Evolutionary conservation across 2,888 invertebrate genomes (phyloP).

Genomic region (Nomada lathburiana): DNA sequence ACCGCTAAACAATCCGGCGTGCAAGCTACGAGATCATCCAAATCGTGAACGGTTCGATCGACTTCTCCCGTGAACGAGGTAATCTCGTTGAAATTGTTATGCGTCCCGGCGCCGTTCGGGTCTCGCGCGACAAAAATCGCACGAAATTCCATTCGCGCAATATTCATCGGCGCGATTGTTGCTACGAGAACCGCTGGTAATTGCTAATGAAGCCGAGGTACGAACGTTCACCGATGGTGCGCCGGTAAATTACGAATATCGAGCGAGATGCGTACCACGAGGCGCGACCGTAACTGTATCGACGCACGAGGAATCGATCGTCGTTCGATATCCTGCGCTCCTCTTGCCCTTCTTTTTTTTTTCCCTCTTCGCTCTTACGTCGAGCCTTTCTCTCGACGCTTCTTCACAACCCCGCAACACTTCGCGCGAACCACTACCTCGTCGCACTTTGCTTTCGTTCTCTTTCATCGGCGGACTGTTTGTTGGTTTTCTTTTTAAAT

Average conservation of each 20-base stretch:
- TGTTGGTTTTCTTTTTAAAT: too few relatives aligned
- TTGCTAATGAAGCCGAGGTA: conserved; percentile 67
- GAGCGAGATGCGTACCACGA: conserved; percentile 10
- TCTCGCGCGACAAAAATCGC: conserved; percentile 28
- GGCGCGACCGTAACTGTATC: conserved; percentile 61
- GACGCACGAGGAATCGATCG: conserved; percentile 58
- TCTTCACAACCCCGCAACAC: neutral
- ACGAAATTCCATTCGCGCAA: conserved; percentile 70
- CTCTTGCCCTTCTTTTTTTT: conserved; percentile 5
- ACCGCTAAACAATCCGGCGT: neutral
- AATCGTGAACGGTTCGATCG: conserved; percentile 19
- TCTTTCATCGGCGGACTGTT: neutral
- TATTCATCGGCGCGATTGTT: conserved; percentile 71
- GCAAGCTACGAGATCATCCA: neutral
- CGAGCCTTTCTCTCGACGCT: neutral
- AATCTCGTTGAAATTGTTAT: conserved; percentile 20
- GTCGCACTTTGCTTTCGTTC: neutral
- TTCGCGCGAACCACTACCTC: neutral
- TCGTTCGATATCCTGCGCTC: conserved; percentile 33
- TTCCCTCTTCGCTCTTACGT: neutral
- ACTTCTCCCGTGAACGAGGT: conserved; percentile 20
- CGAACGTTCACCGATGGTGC: conserved; percentile 45
- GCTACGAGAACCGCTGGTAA: conserved; percentile 61
- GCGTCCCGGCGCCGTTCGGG: neutral
- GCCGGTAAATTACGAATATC: conserved; percentile 65